Base-by-base conservation (phyloP, 2,113 vertebrate genomes). In the Rhodinocichla rosea region DNA sequence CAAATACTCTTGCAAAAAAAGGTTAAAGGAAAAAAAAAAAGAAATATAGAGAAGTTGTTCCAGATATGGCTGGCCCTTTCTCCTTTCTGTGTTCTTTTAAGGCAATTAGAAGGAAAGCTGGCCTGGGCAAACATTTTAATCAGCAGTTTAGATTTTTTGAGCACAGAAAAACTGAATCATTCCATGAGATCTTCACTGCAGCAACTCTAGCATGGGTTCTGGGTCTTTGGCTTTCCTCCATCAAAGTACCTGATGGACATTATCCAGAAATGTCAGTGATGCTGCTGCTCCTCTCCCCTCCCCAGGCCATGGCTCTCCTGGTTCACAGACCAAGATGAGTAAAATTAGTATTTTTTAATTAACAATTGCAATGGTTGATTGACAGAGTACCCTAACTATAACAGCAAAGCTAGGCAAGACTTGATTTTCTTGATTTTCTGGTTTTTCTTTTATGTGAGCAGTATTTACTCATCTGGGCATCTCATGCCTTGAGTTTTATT, bases 21-120 rank as follows among this genome's bases (percentile, higher is more conserved):
- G 6, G 9, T 10, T 14, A 56, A 40, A 44, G 1, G 0, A 20
- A 1, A 11, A 69, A 30, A 27, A 23, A 37, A 20, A 20, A 28
- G 9, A 13, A 35, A 9, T 28, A 13, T 2, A 24, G 19, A 45
- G 13, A 44, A 62, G 10, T 42, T 55, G 21, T 70, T 89, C 55
- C 59, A 89, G 59, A 47, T 14, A 60, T 50, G 50, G 32, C 42
- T 81, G 59, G 35, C 33, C 16, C 18, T 84, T 90, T 45, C 35
- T 26, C 16, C 18, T 84, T 90, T 45, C 35, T 26, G 39, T 68
- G 40, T 76, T 94, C 52, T 90, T 89, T 86, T 79, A 74, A 44
- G 74, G 33, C 75, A 92, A 80, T 74, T 83, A 74, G 60, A 83
- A 92, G 42, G 45, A 78, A 86, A 95, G 30, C 49, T 94, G 62